Conservation (phyloP, 2,113 vertebrate genomes). For the Apodemus sylvaticus region DNA sequence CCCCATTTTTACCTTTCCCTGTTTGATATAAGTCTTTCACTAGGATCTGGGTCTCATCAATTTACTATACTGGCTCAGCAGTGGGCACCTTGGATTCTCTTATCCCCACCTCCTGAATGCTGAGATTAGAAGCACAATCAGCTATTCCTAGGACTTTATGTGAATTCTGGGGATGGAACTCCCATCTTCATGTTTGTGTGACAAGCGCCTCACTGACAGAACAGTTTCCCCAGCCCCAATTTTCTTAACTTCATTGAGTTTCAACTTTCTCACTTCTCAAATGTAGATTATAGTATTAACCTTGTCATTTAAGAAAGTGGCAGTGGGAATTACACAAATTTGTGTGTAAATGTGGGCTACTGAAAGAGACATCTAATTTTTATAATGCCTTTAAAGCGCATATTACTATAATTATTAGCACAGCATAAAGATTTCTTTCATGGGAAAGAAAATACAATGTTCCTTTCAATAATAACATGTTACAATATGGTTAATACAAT, state of each 20-base stretch:
- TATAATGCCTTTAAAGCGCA: not conserved
- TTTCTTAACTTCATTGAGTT: not conserved
- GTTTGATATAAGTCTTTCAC: not conserved
- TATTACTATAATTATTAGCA: constrained; percentile 11
- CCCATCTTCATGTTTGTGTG: not conserved
- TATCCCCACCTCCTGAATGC: not conserved
- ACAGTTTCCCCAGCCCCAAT: too few species aligned
- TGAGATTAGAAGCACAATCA: too few species aligned
- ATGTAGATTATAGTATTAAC: not conserved
- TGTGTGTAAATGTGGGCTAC: not conserved
- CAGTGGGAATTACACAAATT: not conserved
- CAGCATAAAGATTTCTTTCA: not conserved
- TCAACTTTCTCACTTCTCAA: not conserved
- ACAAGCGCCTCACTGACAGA: not conserved
- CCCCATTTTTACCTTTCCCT: too few species aligned
- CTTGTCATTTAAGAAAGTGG: not conserved
- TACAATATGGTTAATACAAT: constrained; percentile 1
- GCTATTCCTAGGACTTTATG: not conserved
- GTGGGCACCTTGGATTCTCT: not conserved
- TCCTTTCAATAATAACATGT: constrained; percentile 14
- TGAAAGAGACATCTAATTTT: not conserved
- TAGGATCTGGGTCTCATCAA: not conserved
- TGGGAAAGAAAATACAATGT: not conserved
- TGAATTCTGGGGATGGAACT: not conserved
- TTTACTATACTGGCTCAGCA: not conserved